Conservation (phyloP, 2,113 vertebrate genomes). For the Meleagris gallopavo region DNA sequence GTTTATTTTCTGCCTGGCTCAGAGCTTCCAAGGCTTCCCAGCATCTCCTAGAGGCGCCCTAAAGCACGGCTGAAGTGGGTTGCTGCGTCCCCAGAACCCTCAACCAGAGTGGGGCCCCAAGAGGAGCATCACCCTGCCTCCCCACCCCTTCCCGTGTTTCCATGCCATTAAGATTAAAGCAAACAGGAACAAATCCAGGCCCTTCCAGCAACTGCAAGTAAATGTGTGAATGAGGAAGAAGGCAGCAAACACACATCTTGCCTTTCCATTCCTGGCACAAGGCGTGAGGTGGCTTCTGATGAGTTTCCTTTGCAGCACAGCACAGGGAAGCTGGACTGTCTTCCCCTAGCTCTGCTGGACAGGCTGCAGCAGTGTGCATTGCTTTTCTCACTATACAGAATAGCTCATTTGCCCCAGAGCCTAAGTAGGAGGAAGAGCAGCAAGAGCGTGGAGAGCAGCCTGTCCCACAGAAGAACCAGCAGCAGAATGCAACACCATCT, state of each 20-base stretch:
- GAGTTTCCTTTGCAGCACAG: not conserved
- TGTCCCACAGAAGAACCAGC: not conserved
- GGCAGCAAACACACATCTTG: not conserved
- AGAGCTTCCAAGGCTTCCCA: not conserved
- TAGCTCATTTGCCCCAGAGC: not conserved
- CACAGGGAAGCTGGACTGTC: not conserved
- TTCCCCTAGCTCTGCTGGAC: not conserved
- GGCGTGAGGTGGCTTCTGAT: not conserved
- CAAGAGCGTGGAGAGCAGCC: not conserved
- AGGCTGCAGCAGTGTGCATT: not conserved
- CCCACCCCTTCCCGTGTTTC: not conserved
- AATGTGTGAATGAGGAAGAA: not conserved
- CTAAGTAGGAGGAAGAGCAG: not conserved
- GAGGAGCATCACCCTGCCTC: not conserved
- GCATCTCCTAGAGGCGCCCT: rapidly evolving
- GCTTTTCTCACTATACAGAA: not conserved
- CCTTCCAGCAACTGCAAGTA: not conserved
- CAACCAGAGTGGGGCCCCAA: not conserved
- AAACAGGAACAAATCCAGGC: not conserved
- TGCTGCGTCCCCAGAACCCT: not conserved
- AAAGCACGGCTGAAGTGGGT: not conserved
- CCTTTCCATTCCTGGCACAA: not conserved
- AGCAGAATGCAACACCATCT: rapidly evolving
- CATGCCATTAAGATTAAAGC: not conserved
- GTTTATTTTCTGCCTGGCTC: not conserved